Conservation (phyloP, 2,797 vertebrate species). For the Astyanax mexicanus region DNA sequence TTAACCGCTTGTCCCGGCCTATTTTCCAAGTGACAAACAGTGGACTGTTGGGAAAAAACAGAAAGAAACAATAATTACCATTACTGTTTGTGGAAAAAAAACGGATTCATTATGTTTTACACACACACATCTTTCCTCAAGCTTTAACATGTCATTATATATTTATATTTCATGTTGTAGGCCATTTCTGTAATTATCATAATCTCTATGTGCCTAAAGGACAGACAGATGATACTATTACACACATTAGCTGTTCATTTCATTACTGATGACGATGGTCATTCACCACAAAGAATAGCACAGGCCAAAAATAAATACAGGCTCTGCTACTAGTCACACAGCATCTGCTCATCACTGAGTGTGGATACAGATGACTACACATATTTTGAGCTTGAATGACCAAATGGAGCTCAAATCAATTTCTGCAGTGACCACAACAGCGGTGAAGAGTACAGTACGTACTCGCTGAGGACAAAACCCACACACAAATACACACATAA, state of each 20-base stretch:
- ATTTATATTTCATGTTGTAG: no score
- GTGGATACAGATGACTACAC: conserved; percentile 15
- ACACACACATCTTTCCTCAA: neutral
- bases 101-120: no score
- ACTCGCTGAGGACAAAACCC: neutral
- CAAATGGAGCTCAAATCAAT: conserved; percentile 18
- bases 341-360: neutral
- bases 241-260: neutral
- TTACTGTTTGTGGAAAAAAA: neutral
- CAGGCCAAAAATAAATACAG: neutral
- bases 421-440: neutral
- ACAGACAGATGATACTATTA: neutral
- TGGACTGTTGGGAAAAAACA: conserved; percentile 82
- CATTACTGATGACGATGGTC: conserved; percentile 17
- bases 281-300: conserved; percentile 10
- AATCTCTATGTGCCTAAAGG: neutral
- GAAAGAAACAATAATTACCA: conserved; percentile 18
- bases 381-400: conserved; percentile 12
- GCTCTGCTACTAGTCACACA: neutral
- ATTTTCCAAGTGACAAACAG: conserved; percentile 99
- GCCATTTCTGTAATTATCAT: neutral
- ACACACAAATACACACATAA: neutral
- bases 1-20: conserved; percentile 98
- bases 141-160: no score
- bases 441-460: neutral